Evolutionary conservation across 2,888 invertebrate species (phyloP).

Genomic region (Bembecia ichneumoniformis): DNA sequence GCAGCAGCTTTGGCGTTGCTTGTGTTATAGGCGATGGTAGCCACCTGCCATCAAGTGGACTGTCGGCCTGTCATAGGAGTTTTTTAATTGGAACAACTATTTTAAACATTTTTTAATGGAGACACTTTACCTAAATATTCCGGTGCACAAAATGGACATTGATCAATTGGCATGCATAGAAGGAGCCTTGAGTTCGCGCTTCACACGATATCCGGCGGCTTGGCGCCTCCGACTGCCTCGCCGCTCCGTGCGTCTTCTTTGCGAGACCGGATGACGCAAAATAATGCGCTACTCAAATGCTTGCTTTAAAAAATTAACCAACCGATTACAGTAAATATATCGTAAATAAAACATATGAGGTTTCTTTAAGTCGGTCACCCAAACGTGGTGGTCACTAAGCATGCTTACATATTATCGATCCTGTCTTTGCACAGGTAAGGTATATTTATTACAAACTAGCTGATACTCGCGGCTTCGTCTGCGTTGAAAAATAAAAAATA

Average conservation of each 20-base stretch:
- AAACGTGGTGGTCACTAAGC: too few relatives aligned
- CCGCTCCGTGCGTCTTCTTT: conserved; percentile 22
- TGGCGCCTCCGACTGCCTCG: conserved; percentile 25
- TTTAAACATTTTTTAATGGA: too few relatives aligned
- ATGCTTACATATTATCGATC: too few relatives aligned
- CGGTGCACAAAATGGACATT: conserved; percentile 27
- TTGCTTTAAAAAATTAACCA: conserved; percentile 15
- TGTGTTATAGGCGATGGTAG: too few relatives aligned
- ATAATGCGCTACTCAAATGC: conserved; percentile 24
- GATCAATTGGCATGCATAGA: conserved; percentile 44
- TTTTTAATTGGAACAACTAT: too few relatives aligned
- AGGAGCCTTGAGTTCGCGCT: conserved; percentile 27
- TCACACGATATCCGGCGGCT: conserved; percentile 30
- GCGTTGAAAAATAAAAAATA: too few relatives aligned
- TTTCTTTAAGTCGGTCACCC: too few relatives aligned
- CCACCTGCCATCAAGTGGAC: too few relatives aligned
- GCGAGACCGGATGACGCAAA: conserved; percentile 32
- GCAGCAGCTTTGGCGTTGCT: too few relatives aligned
- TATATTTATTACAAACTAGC: background rate
- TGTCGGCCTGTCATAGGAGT: too few relatives aligned
- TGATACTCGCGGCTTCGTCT: too few relatives aligned
- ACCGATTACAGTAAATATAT: conserved; percentile 3
- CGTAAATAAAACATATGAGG: background rate
- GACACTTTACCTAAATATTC: conserved; percentile 11
- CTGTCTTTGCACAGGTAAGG: background rate